phyloP scores from a whole-genome alignment of 2,797 vertebrate species.

The Eurystomus glaucurus region DNA sequence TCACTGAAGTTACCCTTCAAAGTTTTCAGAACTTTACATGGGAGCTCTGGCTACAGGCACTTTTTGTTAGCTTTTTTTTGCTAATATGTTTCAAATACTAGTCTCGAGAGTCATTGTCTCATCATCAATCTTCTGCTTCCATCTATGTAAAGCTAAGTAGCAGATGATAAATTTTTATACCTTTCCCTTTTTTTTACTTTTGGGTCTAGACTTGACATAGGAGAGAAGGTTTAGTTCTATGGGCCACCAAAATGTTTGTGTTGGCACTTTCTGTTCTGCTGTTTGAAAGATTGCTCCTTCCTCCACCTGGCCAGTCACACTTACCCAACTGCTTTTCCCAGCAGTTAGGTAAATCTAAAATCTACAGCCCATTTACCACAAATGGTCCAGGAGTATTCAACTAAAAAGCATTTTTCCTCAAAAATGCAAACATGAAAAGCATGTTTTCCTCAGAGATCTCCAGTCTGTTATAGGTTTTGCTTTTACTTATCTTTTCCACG shows the following conservation, averaged over 20 bases:
- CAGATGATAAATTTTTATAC: neutral
- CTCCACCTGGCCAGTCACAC: neutral
- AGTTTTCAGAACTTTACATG: neutral
- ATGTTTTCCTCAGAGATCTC: neutral
- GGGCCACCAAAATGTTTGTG: accelerated
- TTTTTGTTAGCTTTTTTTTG: neutral
- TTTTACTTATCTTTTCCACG: neutral
- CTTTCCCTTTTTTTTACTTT: neutral
- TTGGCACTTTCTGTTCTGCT: neutral
- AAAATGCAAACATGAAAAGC: neutral
- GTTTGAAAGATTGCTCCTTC: neutral
- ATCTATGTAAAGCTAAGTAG: neutral
- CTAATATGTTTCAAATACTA: neutral
- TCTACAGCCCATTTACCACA: neutral
- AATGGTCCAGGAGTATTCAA: neutral
- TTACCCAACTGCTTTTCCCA: neutral
- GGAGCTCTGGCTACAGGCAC: neutral
- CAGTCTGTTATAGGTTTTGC: neutral
- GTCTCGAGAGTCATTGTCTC: neutral
- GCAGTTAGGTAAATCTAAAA: neutral
- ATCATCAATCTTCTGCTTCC: neutral
- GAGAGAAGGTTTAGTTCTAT: neutral
- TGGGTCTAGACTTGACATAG: accelerated
- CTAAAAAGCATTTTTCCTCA: neutral
- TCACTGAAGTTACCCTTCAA: neutral